Evolutionary conservation across 2,888 invertebrate genomes (phyloP).

Genomic region (Galeopsomyia nigrocyanea): DNA sequence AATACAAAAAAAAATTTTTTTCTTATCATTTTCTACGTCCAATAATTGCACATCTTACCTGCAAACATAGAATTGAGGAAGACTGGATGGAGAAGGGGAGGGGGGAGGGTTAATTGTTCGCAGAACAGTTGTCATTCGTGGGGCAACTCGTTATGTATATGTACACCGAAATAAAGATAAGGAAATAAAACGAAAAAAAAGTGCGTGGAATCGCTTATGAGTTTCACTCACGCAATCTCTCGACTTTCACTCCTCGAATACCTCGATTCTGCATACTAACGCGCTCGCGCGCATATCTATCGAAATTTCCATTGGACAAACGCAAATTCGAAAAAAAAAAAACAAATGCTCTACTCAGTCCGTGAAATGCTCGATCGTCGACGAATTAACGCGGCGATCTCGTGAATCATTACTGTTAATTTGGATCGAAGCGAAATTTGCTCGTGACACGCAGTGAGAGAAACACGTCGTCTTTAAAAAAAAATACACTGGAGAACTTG

Average conservation of each 20-base stretch:
- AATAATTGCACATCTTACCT: slow-evolving; percentile 5
- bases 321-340: slow-evolving; percentile 1
- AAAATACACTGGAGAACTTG: too few relatives aligned
- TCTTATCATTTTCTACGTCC: neutral
- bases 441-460: too few relatives aligned
- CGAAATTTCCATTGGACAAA: neutral
- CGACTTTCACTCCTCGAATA: neutral
- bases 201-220: slow-evolving; percentile 33
- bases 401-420: neutral
- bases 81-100: slow-evolving; percentile 33
- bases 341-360: slow-evolving; percentile 42
- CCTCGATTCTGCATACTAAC: neutral
- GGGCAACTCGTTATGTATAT: slow-evolving; percentile 19
- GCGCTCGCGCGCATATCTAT: neutral
- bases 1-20: slow-evolving; percentile 31
- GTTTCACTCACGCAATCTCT: slow-evolving; percentile 19
- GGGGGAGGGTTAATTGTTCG: neutral
- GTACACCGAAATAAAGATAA: too few relatives aligned
- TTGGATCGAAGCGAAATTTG: too few relatives aligned
- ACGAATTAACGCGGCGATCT: neutral
- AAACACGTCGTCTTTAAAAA: too few relatives aligned
- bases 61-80: slow-evolving; percentile 41
- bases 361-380: slow-evolving; percentile 28
- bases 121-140: slow-evolving; percentile 31
- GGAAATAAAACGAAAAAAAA: slow-evolving; percentile 6